Evolutionary conservation across 2,797 vertebrate genomes (phyloP), one percentile per base, ranked within the genome.

Genomic region (Melanotaenia nigrans): DNA sequence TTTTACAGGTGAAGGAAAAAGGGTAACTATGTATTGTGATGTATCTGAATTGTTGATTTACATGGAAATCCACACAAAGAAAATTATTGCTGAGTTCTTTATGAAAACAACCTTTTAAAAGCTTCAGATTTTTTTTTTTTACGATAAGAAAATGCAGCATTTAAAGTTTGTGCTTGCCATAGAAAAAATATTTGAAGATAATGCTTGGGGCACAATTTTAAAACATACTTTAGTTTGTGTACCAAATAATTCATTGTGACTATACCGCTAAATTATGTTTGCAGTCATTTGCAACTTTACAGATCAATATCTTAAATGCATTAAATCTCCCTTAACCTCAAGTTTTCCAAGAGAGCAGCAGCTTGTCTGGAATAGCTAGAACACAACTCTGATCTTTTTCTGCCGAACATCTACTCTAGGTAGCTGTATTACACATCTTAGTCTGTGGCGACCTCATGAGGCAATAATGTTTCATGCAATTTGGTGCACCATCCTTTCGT

Each of bases 401-500:
- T 47, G 6, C 3, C 7, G 20, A 45, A 20, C 42, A 45, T 8
- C 18, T n/a, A 20, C 18, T 47, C 18, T 47, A 8, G 7, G 42
- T 2, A 40, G 12, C 36, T 3, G 28, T 30, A 28, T 28, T 28
- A 49, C 42, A 45, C 42, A 47, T 49, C 20, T 9, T 10, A 28
- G 45, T 75, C 76, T 90, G 66, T 60, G 65, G 88, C 79, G 92
- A 90, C 94, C 91, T 86, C 94, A 68, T 72, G 81, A 77, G 94
- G 89, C 60, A 5, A 42, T 45, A 74, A 20, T 4, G 40, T 62
- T 65, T 59, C 3, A 63, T 73, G 74, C 73, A 69, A 14, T 49
- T 6, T 47, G 22, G 25, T 53, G 9, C 18, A 1, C 28, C 53
- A 38, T 64, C 30, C 24, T 33, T 83, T 65, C 11, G 71, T 58